Conservation (phyloP, 2,113 vertebrate genomes). For the Brienomyrus longianalis region DNA sequence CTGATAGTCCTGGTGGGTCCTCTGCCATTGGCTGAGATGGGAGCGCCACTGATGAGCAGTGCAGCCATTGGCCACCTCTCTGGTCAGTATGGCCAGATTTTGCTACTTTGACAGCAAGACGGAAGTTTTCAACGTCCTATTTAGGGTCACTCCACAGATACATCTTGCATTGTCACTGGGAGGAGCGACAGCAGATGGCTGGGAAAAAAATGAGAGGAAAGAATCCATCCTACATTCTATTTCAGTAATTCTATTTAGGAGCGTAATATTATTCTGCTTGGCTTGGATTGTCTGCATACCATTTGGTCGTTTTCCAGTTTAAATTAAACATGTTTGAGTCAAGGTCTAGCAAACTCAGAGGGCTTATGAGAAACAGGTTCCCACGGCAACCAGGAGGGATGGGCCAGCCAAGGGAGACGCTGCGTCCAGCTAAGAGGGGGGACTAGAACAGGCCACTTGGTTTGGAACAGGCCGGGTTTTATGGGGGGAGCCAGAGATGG, state of each 20-base stretch:
- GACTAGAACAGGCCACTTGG: background rate
- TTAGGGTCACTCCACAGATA: background rate
- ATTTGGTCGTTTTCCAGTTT: slow-evolving; percentile 16
- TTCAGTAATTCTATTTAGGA: slow-evolving; percentile 27
- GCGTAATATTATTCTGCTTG: slow-evolving; percentile 18
- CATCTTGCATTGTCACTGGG: background rate
- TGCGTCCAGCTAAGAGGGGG: background rate
- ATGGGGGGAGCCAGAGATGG: background rate
- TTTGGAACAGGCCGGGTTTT: background rate
- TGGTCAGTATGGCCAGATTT: background rate
- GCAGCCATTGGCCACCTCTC: background rate
- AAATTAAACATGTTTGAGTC: slow-evolving; percentile 28
- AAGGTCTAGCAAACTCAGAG: slow-evolving; percentile 16
- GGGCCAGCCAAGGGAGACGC: background rate
- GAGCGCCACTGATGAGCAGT: background rate
- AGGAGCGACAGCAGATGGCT: background rate
- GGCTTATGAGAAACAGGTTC: slow-evolving; percentile 5
- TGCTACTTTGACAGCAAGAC: background rate
- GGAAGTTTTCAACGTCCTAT: background rate
- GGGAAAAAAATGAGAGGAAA: background rate
- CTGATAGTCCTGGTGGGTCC: background rate
- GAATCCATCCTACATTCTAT: background rate
- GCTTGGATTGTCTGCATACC: slow-evolving; percentile 16
- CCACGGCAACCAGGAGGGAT: slow-evolving; percentile 19
- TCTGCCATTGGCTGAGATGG: background rate